These are phyloP conservation scores for Melanaphis sacchari DNA, from an alignment of 1,140 invertebrate genomes.

Conservation along the genomic window DNA sequence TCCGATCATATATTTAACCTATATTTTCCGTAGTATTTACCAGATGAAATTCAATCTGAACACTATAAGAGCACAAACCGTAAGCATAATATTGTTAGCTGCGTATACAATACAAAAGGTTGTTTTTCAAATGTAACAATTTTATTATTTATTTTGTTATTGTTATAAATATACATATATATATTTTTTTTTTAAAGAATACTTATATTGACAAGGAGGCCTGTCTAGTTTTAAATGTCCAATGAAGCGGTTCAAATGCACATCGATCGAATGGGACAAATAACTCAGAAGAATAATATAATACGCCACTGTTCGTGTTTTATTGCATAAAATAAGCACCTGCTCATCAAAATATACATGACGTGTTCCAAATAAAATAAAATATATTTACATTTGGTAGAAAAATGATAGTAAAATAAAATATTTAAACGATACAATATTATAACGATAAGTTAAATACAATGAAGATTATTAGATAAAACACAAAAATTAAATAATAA, in stretches of 20 bases:
- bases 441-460: background rate
- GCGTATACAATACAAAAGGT: background rate
- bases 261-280: conserved; percentile 4
- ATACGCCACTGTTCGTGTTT: background rate
- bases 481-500: background rate
- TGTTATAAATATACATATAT: background rate
- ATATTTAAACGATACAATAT: background rate
- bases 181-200: conserved; percentile 20
- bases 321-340: conserved; percentile 7
- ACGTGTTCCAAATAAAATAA: background rate
- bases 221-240: conserved; percentile 25
- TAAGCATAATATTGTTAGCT: background rate
- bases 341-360: conserved; percentile 19
- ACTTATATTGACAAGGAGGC: conserved; percentile 24
- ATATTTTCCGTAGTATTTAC: background rate
- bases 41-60: conserved; percentile 22
- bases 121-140: background rate
- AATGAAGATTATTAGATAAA: background rate
- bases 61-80: background rate
- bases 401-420: background rate
- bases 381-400: background rate
- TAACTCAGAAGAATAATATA: background rate
- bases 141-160: conserved; percentile 24
- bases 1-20: background rate
- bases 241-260: conserved; percentile 42